Conservation (phyloP, 2,797 vertebrate genomes). For the Lagodon rhomboides region DNA sequence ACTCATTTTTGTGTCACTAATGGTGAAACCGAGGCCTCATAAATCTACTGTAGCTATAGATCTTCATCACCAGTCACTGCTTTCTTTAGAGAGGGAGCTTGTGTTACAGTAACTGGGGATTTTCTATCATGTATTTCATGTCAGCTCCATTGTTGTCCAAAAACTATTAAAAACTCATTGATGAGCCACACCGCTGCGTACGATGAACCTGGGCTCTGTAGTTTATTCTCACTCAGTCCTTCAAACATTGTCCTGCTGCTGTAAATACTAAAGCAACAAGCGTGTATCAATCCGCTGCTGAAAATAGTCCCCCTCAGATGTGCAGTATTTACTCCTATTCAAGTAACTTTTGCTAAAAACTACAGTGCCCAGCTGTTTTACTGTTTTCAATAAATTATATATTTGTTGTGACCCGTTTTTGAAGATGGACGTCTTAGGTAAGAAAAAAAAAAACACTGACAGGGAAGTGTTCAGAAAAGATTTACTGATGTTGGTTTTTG, state of each 20-base stretch:
- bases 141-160: background rate
- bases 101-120: background rate
- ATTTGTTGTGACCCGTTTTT: too few species aligned
- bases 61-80: background rate
- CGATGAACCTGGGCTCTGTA: background rate
- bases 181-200: background rate
- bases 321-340: too few species aligned
- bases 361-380: too few species aligned
- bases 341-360: too few species aligned
- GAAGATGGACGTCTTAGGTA: too few species aligned
- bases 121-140: background rate
- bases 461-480: background rate
- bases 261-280: constrained; percentile 4
- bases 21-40: constrained; percentile 25
- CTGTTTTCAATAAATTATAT: too few species aligned
- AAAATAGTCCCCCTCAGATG: too few species aligned
- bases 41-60: constrained; percentile 9
- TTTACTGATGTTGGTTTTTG: background rate
- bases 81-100: constrained; percentile 1
- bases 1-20: constrained; percentile 43
- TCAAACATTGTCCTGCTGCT: background rate
- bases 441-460: too few species aligned
- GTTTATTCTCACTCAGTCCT: background rate
- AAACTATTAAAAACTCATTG: background rate
- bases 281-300: background rate